Conservation (phyloP, 92 coral and sea anemone species). For the Phenganax marumi region DNA sequence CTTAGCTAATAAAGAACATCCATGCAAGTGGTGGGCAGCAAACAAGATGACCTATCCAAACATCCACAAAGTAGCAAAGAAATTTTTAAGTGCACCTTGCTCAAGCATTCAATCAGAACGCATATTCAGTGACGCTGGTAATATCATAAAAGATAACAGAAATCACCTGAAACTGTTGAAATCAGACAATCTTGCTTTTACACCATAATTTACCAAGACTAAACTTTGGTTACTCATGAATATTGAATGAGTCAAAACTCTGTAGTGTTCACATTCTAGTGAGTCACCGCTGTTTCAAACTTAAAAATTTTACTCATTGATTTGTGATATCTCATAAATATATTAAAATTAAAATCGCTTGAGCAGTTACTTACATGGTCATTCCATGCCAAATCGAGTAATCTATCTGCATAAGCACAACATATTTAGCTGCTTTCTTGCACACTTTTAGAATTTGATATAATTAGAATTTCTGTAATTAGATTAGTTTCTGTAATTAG, state of each 20-base stretch:
- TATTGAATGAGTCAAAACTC: slow-evolving; percentile 2
- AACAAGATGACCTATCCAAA: slow-evolving; percentile 1
- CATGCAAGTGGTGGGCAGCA: slow-evolving; percentile 28
- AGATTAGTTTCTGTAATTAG: no score
- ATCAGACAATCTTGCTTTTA: slow-evolving; percentile 7
- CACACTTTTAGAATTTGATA: no score
- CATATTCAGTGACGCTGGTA: slow-evolving; percentile 26
- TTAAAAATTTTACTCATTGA: no score
- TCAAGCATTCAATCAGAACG: slow-evolving; percentile 20
- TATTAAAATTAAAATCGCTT: no score
- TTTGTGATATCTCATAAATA: no score
- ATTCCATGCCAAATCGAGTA: no score
- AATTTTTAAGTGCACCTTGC: slow-evolving; percentile 20
- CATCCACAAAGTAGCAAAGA: slow-evolving; percentile 17
- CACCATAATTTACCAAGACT: slow-evolving; percentile 26
- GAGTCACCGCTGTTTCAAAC: no score
- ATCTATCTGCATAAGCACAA: no score
- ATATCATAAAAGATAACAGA: neutral
- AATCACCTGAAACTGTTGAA: slow-evolving; percentile 4
- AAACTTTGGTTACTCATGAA: neutral
- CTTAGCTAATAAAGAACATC: neutral
- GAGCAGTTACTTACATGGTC: no score
- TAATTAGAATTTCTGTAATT: no score
- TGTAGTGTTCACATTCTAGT: no score
- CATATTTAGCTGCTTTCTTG: no score